phyloP scores from a whole-genome alignment of 2,888 invertebrate genomes.

The Andrena marginata region DNA sequence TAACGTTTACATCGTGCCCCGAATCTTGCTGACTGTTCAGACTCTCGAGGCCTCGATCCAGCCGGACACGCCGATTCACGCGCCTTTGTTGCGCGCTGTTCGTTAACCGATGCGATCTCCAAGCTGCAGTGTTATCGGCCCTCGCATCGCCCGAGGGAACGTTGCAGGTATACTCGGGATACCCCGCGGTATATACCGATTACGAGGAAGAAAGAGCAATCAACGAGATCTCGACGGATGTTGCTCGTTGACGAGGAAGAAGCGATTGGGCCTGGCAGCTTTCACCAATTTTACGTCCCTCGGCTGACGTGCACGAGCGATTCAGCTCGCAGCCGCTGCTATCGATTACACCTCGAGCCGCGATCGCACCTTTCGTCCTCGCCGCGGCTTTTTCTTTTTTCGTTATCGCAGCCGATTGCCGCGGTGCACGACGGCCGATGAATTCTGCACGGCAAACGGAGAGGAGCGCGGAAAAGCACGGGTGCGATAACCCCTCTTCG shows the following conservation, averaged over 20 bases:
- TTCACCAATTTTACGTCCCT: background rate
- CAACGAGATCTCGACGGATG: background rate
- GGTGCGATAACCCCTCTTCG: constrained; percentile 62
- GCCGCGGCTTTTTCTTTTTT: background rate
- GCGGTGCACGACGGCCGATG: constrained; percentile 36
- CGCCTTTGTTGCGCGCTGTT: constrained; percentile 2
- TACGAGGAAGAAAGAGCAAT: background rate
- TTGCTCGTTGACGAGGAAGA: background rate
- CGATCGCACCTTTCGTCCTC: constrained; percentile 3
- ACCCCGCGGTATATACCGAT: background rate
- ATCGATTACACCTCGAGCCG: constrained; percentile 25
- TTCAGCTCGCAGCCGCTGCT: background rate
- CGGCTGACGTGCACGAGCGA: background rate
- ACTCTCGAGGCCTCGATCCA: background rate
- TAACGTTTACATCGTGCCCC: background rate
- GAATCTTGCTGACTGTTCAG: background rate
- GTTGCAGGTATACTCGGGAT: background rate
- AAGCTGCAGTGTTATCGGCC: background rate
- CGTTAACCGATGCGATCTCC: constrained; percentile 18
- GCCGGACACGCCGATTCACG: background rate
- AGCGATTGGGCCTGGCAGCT: background rate
- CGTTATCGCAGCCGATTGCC: constrained; percentile 24
- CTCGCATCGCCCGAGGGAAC: background rate
- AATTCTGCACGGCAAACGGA: constrained; percentile 49
- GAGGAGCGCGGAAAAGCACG: constrained; percentile 42